Evolutionary conservation across 2,113 vertebrate species (phyloP).

Genomic region (Arenaria interpres): DNA sequence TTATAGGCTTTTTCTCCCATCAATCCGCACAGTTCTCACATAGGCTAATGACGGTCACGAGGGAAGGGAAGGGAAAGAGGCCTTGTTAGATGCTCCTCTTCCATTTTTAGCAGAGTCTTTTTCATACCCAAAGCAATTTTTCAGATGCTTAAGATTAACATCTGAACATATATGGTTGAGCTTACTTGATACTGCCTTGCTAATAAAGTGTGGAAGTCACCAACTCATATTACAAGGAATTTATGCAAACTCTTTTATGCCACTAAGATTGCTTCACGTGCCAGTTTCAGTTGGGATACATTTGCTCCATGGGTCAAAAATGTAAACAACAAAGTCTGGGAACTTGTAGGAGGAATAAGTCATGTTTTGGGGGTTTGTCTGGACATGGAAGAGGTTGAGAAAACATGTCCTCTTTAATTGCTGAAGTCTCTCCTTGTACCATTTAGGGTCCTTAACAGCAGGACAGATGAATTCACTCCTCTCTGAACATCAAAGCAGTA

Average conservation of each 20-base stretch:
- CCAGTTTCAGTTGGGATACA: not conserved
- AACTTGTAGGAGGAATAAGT: not conserved
- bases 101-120: not conserved
- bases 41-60: fast-evolving
- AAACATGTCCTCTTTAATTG: not conserved
- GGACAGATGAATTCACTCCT: not conserved
- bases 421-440: not conserved
- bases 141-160: not conserved
- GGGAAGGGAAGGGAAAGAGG: not conserved
- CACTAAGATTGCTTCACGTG: not conserved
- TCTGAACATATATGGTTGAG: not conserved
- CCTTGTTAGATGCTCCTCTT: not conserved
- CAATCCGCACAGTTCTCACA: not conserved
- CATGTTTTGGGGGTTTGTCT: not conserved
- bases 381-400: not conserved
- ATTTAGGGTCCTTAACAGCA: not conserved
- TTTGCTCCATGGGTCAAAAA: not conserved
- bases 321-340: not conserved
- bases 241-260: not conserved
- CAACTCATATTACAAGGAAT: not conserved
- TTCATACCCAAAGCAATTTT: not conserved
- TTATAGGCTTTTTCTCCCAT: not conserved
- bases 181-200: not conserved
- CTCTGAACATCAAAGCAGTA: not conserved
- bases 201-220: not conserved